These are phyloP conservation scores for Odontocerum albicorne DNA, from an alignment of 2,888 invertebrate species.

Conservation along the genomic window DNA sequence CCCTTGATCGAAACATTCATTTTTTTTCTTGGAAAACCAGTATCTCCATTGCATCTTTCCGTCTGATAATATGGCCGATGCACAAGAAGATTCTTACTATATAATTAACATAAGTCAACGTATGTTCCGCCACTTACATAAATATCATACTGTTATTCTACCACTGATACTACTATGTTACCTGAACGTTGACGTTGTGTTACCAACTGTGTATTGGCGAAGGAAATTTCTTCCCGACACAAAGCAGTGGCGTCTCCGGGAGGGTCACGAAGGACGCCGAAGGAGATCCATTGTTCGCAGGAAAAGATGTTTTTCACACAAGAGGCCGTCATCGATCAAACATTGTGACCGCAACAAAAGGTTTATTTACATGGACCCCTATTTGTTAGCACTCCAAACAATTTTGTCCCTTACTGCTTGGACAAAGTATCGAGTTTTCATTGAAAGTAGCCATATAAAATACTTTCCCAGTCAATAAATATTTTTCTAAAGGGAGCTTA, in stretches of 20 bases:
- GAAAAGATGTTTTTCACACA: slow-evolving; percentile 18
- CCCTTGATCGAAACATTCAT: too few species aligned
- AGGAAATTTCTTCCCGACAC: too few species aligned
- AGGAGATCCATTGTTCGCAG: slow-evolving; percentile 11
- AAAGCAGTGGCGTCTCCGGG: not conserved
- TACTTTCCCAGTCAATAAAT: slow-evolving; percentile 8
- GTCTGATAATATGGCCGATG: too few species aligned
- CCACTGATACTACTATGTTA: too few species aligned
- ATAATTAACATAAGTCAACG: too few species aligned
- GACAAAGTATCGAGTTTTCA: slow-evolving; percentile 4
- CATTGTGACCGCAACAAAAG: slow-evolving; percentile 26
- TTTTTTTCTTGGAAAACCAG: too few species aligned
- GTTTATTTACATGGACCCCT: slow-evolving; percentile 26
- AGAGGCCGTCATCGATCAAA: slow-evolving; percentile 25
- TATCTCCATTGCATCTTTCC: too few species aligned
- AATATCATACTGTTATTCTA: too few species aligned
- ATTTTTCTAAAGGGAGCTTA: slow-evolving; percentile 4
- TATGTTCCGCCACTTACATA: too few species aligned
- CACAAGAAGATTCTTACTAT: too few species aligned
- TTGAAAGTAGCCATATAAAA: slow-evolving; percentile 4
- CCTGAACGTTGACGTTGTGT: too few species aligned
- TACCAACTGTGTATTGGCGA: too few species aligned
- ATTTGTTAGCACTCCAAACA: slow-evolving; percentile 21
- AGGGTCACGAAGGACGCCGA: not conserved
- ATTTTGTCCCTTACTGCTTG: slow-evolving; percentile 10